Percentiles rank a stretch among this genome's conserved stretches.
These are phyloP conservation scores for Passer montanus DNA, from an alignment of 2,113 vertebrate species.

Conservation along the genomic window DNA sequence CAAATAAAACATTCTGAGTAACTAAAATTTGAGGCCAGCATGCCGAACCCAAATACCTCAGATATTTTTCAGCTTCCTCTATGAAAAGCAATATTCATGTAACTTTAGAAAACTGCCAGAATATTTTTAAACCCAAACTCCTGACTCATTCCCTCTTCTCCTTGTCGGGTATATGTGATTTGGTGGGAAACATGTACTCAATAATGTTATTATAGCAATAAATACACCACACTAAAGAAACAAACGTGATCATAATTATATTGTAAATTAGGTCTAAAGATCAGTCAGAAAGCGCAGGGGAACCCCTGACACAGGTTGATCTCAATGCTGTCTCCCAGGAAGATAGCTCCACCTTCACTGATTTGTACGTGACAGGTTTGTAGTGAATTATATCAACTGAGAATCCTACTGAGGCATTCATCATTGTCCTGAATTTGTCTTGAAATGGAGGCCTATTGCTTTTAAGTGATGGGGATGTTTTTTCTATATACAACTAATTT, in stretches of 20 bases:
- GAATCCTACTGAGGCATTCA: background rate
- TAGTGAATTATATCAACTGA: background rate
- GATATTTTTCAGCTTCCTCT: background rate
- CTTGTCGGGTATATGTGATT: background rate
- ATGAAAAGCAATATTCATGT: background rate
- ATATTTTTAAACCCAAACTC: slow-evolving; percentile 10
- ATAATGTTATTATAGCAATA: background rate
- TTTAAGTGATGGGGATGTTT: background rate
- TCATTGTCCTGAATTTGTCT: background rate
- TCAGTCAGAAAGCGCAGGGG: background rate
- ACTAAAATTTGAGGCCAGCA: background rate
- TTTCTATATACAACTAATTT: background rate
- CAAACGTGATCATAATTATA: background rate
- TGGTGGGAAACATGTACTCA: background rate
- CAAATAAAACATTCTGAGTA: background rate
- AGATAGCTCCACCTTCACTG: background rate
- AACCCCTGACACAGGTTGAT: background rate
- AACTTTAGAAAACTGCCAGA: background rate
- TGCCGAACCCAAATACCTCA: background rate
- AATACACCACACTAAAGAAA: background rate
- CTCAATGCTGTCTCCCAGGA: background rate
- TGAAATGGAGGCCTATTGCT: background rate
- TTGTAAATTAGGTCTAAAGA: background rate
- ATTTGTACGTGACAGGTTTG: background rate
- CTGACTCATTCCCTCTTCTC: background rate